Base-by-base conservation (phyloP, 2,113 vertebrate species). In the Zeus faber region DNA sequence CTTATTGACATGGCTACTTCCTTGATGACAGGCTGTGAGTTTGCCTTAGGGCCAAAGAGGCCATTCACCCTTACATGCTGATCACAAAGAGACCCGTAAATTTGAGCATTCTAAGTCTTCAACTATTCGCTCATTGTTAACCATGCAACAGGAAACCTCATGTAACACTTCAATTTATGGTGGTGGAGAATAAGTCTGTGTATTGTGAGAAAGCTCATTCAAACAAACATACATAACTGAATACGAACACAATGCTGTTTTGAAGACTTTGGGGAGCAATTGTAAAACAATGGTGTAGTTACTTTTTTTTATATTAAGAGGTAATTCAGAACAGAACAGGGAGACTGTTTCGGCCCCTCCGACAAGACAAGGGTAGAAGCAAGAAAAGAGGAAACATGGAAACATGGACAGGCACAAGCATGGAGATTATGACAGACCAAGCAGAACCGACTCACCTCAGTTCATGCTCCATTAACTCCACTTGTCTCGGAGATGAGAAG, bases 111-210 rank as follows among this genome's bases (percentile, higher is more conserved):
- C 17, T 14, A 39, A 52, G 58, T 66, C 71, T 60, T n/a, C n/a
- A n/a, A n/a, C 6, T 26, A 62, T 76, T 58, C 58, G 50, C 59
- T 58, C 56, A 77, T 80, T 81, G 78, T 80, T 69, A 73, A 40
- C 25, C 20, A 63, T 55, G 72, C 46, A n/a, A 58, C 64, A 67
- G 71, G 75, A 81, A 82, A 65, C 65, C 39, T 74, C 75, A 40
- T 52, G 54, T 65, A 54, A 58, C 49, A 54, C 71, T 70, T 54
- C 6, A 52, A 21, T 27, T 46, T 48, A 29, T 48, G 20, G 52
- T 57, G 22, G n/a, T 11, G 46, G 45, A 62, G 58, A 56, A 72
- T 22, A 26, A 23, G 44, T n/a, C n/a, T n/a, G n/a, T 25, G 14
- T 27, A 31, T 25, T 47, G 11, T 54, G 27, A 55, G 49, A 73